Percentiles rank a stretch among this genome's conserved stretches.
phyloP scores from a whole-genome alignment of 2,113 vertebrate genomes.

The Maccullochella peelii region DNA sequence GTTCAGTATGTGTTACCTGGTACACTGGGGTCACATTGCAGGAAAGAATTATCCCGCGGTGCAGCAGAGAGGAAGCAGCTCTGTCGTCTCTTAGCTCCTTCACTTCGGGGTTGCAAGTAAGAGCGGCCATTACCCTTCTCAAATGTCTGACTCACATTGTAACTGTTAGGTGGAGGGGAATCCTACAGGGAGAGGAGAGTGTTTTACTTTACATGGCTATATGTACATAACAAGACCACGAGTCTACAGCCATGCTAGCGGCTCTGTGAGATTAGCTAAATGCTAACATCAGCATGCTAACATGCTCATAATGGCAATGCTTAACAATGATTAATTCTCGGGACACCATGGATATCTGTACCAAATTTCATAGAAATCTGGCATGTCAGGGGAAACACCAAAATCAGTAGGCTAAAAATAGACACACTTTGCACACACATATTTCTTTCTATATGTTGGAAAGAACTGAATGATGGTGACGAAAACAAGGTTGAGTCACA shows the following conservation, averaged over 20 bases:
- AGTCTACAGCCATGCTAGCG: background rate
- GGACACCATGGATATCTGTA: background rate
- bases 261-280: background rate
- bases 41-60: slow-evolving; percentile 60
- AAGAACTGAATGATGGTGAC: background rate
- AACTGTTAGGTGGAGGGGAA: slow-evolving; percentile 82
- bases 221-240: background rate
- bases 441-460: background rate
- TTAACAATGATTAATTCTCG: background rate
- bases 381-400: background rate
- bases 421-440: background rate
- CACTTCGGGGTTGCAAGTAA: slow-evolving; percentile 75
- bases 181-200: slow-evolving; percentile 70
- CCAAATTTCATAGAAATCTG: background rate
- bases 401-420: background rate
- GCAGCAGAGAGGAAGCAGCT: slow-evolving; percentile 83
- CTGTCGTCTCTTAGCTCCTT: slow-evolving; percentile 80
- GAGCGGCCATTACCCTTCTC: slow-evolving; percentile 76
- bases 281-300: background rate
- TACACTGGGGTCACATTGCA: slow-evolving; percentile 25
- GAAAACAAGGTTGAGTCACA: background rate
- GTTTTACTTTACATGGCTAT: background rate
- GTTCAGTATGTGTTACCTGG: slow-evolving; percentile 73
- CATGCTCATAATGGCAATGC: background rate
- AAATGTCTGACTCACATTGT: slow-evolving; percentile 83